phyloP scores from a whole-genome alignment of 1,140 invertebrate genomes.

The Colletes gigas region DNA sequence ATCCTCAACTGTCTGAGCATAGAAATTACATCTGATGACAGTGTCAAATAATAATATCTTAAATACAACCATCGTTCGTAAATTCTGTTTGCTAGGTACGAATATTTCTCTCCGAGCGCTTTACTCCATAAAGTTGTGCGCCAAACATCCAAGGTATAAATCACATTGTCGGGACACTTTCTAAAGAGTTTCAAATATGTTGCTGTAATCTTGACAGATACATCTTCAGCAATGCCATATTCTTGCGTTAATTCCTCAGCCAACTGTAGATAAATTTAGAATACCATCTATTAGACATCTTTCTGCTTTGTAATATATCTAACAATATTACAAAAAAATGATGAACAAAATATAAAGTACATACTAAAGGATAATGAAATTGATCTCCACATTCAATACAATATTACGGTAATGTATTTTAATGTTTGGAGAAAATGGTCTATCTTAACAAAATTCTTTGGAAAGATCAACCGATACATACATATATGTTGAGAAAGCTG shows the following conservation, averaged over 20 bases:
- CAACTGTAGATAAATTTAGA: slow-evolving; percentile 82
- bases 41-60: slow-evolving; percentile 87
- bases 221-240: slow-evolving; percentile 84
- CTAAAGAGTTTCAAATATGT: slow-evolving; percentile 88
- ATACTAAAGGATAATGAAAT: slow-evolving; percentile 50
- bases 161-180: slow-evolving; percentile 88
- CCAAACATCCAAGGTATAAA: slow-evolving; percentile 88
- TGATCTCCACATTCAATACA: slow-evolving; percentile 61
- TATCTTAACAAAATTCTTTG: not conserved
- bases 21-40: slow-evolving; percentile 84
- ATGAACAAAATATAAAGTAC: slow-evolving; percentile 55
- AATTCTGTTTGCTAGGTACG: slow-evolving; percentile 86
- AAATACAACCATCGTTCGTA: slow-evolving; percentile 89
- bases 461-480: not conserved
- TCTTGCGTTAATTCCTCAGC: slow-evolving; percentile 85
- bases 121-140: slow-evolving; percentile 88
- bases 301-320: slow-evolving; percentile 1
- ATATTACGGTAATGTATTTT: not conserved
- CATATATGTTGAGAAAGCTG: not conserved
- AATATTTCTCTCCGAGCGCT: slow-evolving; percentile 87
- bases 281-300: slow-evolving; percentile 32
- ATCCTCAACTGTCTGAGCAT: slow-evolving; percentile 85
- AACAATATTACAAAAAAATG: slow-evolving; percentile 54
- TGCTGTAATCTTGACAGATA: slow-evolving; percentile 83
- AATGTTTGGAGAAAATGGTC: slow-evolving; percentile 4